Conservation (phyloP, 2,888 invertebrate genomes). For the Pachydiplax longipennis region DNA sequence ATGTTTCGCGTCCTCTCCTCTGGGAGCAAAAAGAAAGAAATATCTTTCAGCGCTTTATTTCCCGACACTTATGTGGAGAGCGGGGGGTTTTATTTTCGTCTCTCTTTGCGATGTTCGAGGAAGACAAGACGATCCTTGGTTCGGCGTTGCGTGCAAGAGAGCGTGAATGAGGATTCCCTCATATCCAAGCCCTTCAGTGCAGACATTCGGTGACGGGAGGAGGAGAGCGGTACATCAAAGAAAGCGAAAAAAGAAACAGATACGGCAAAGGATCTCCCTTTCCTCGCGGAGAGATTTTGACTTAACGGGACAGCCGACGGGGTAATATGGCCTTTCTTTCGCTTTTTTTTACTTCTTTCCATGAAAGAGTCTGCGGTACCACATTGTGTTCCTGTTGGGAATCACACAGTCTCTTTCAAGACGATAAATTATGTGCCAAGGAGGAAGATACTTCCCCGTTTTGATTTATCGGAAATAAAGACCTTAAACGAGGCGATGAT, state of each 20-base stretch:
- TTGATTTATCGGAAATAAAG: not conserved
- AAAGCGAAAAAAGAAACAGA: constrained; percentile 22
- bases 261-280: not conserved
- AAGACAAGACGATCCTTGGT: not conserved
- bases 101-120: constrained; percentile 5
- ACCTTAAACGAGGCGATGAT: not conserved
- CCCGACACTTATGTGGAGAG: not conserved
- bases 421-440: not conserved
- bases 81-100: constrained; percentile 16
- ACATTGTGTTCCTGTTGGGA: not conserved
- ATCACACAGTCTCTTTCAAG: not conserved
- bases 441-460: too few relatives aligned
- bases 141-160: not conserved
- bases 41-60: not conserved
- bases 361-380: not conserved
- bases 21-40: not conserved
- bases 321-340: not conserved
- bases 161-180: constrained; percentile 23
- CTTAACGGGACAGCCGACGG: constrained; percentile 19
- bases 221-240: constrained; percentile 16
- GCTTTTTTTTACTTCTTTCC: not conserved
- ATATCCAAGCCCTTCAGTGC: not conserved
- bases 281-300: constrained; percentile 19
- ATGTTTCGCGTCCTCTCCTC: not conserved
- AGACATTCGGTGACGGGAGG: not conserved